Base-by-base conservation (phyloP, 2,797 vertebrate genomes). In the Stomatorhinus walkeri region DNA sequence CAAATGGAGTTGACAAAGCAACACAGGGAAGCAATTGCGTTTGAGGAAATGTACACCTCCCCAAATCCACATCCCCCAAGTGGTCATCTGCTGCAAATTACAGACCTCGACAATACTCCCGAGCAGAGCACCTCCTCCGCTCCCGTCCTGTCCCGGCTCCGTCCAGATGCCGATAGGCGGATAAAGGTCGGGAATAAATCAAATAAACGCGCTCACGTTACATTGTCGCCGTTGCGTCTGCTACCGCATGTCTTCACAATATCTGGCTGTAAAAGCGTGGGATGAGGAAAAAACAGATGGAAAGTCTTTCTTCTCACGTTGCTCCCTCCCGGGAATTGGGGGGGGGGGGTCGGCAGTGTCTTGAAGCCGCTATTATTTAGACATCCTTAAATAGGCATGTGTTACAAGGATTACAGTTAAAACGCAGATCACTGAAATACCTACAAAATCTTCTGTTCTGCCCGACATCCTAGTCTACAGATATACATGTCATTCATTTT, bases 291-390 rank as follows among this genome's bases (percentile, higher is more conserved):
- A 93, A 93, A 91, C 93, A 94, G 93, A 94, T 92, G 95, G 95
- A 96, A 96, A 96, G 94, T 94, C 93, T 94, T 94, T 93, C 96
- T 97, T 97, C 96, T 96, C 96, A 97, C 95, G 88, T 79, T 93
- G 96, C 91, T 93, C 95, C 94, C 28, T 36, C 94, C 88, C 12
- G 28, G 28, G 64, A 32, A 4, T 72, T 76, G 5, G 32, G 68
- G 16, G 43, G 43, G 28, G 28, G 28, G 19, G 95, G 94, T 90
- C 72, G 89, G 89, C 32, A 8, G 43, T 36, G 36, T 87, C 72
- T 89, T 88, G 91, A 88, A 89, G 90, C 90, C 88, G 49, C 59
- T 90, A 68, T 48, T 90, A 51, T 40, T 89, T 90, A 56, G 76
- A 61, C 43, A 54, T 32, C 5, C 87, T 87, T 54, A 89, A 36